Base-by-base conservation (phyloP, 2,797 vertebrate genomes). In the Peromyscus aztecus region DNA sequence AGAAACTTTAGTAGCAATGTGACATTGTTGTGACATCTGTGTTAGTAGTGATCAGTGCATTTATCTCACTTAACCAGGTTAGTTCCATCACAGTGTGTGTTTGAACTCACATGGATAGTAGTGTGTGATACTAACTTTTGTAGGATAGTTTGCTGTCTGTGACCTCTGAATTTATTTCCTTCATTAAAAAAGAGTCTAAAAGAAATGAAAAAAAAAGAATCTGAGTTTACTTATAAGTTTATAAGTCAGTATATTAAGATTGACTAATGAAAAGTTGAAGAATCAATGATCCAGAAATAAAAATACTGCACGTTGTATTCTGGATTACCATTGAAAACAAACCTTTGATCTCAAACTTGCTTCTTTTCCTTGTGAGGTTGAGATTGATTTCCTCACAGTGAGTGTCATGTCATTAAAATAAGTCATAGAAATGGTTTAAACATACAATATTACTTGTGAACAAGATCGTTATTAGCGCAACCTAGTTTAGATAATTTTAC, bases 401-500 rank as follows among this genome's bases (percentile, higher is more conserved):
- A 93, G 55, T 52, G n/a, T 77, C 90, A 78, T 27, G n/a, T 93
- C 80, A 92, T 90, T 91, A 96, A 89, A 97, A 89, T 83, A 90
- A 93, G 81, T 91, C 65, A 89, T 89, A 89, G 65, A 89, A 94
- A 84, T 88, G 59, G 73, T 92, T 91, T 87, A 95, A 61, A 88
- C 93, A 57, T 78, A 57, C 57, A 67, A 76, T 84, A 81, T 85
- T 90, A 37, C 37, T 57, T 92, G 29, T 46, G 34, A 96, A 61
- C 0, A 73, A 61, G 29, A 71, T 92, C 84, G 89, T 88, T 61
- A 90, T 92, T 78, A 94, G 73, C 84, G 37, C 65, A 96, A 84
- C 43, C 65, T 63, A 94, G 59, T 96, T 95, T 90, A 92, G 57
- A 94, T 92, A 90, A 94, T 84, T 95, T 96, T 94, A 81, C 37